Conservation (phyloP, 2,888 invertebrate genomes). For the Archips crataeganus region DNA sequence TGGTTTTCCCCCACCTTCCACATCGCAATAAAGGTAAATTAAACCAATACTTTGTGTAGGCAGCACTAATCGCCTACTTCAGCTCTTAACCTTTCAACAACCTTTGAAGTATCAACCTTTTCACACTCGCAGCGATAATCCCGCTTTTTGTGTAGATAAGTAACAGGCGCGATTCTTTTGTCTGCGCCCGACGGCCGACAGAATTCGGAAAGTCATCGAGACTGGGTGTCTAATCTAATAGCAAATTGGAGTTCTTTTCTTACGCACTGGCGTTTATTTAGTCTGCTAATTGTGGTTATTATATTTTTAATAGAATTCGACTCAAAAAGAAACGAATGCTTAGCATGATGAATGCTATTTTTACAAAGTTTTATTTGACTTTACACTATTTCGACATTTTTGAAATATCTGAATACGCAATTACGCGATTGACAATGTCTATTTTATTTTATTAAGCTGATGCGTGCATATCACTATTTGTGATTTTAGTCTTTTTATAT, state of each 20-base stretch:
- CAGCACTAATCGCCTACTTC: background rate
- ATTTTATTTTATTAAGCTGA: no score
- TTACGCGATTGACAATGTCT: no score
- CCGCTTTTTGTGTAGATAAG: constrained; percentile 30
- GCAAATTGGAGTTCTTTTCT: constrained; percentile 30
- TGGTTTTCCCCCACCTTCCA: no score
- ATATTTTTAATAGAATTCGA: background rate
- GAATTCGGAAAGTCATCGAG: constrained; percentile 38
- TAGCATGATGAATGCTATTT: background rate
- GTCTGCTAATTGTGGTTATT: background rate
- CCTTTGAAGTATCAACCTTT: constrained; percentile 40
- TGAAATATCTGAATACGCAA: no score
- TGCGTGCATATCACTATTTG: no score
- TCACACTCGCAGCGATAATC: constrained; percentile 31
- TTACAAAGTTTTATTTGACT: background rate
- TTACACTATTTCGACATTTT: no score
- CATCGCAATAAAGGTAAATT: no score
- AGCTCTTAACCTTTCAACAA: constrained; percentile 33
- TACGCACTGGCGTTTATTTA: constrained; percentile 25
- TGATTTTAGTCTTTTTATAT: no score
- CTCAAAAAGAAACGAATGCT: background rate
- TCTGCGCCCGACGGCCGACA: constrained; percentile 32
- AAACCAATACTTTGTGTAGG: background rate
- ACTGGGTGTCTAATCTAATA: constrained; percentile 28
- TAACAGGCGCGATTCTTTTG: constrained; percentile 30